Percentiles rank a stretch among this genome's conserved stretches.
These are phyloP conservation scores for Nowickia ferox DNA, from an alignment of 2,888 invertebrate genomes.

Conservation along the genomic window DNA sequence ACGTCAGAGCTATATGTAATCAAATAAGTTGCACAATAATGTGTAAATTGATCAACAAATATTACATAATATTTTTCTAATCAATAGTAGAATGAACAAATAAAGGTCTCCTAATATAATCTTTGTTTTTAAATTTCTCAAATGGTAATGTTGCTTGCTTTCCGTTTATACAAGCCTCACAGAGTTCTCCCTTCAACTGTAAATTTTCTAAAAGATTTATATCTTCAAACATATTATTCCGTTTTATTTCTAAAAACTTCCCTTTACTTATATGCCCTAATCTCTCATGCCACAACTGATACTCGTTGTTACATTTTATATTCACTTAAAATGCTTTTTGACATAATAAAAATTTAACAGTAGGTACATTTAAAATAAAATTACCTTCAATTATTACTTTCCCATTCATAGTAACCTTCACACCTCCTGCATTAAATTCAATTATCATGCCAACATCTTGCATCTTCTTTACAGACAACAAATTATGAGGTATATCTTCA, in stretches of 20 bases:
- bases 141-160: conserved; percentile 70
- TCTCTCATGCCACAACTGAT: conserved; percentile 74
- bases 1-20: conserved; percentile 74
- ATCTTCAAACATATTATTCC: conserved; percentile 68
- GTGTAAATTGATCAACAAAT: conserved; percentile 79
- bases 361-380: too few relatives aligned
- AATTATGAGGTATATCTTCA: conserved; percentile 74
- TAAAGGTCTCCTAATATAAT: conserved; percentile 76
- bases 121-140: conserved; percentile 74
- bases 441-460: conserved; percentile 76
- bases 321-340: conserved; percentile 43
- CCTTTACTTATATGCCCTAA: conserved; percentile 71
- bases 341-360: conserved; percentile 36
- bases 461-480: conserved; percentile 70
- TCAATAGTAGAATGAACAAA: conserved; percentile 77
- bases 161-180: conserved; percentile 12
- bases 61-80: conserved; percentile 78
- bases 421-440: conserved; percentile 68
- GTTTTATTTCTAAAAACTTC: conserved; percentile 72
- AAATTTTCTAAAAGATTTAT: neutral
- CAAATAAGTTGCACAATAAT: conserved; percentile 77
- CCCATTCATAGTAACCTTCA: conserved; percentile 75
- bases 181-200: neutral
- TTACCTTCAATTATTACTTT: too few relatives aligned
- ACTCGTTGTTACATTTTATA: conserved; percentile 65